Evolutionary conservation across 1,140 invertebrate species (phyloP).

Genomic region (Stratiolaelaps scimitus): DNA sequence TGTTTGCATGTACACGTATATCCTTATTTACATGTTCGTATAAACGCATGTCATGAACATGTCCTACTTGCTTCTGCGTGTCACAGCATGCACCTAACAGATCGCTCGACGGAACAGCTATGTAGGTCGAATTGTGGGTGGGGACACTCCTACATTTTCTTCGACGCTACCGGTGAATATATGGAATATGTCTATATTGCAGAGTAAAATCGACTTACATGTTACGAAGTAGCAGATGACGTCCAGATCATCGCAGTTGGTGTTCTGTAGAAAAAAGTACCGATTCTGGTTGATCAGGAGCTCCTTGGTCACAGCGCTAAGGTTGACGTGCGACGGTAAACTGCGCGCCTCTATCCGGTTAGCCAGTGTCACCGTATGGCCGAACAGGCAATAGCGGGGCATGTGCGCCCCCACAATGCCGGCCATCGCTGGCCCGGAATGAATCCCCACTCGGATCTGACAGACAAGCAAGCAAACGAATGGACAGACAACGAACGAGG

Average conservation of each 20-base stretch:
- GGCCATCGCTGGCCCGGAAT: slow-evolving; percentile 53
- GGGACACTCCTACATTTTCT: too few species aligned
- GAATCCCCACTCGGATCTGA: slow-evolving; percentile 44
- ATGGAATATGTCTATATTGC: too few species aligned
- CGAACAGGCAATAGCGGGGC: slow-evolving; percentile 37
- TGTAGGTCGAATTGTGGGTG: too few species aligned
- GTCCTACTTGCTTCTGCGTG: too few species aligned
- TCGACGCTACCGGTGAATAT: too few species aligned
- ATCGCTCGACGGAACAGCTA: too few species aligned
- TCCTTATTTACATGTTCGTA: too few species aligned
- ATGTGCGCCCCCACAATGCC: slow-evolving; percentile 37
- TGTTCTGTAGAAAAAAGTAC: slow-evolving; percentile 23
- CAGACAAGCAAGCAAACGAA: not conserved
- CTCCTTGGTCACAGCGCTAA: slow-evolving; percentile 15
- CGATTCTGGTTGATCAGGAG: not conserved
- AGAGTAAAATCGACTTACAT: not conserved
- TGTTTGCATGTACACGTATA: too few species aligned
- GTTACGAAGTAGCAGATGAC: slow-evolving; percentile 26
- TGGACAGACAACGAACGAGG: not conserved
- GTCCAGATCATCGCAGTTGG: slow-evolving; percentile 5
- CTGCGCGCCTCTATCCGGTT: slow-evolving; percentile 33
- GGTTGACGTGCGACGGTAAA: slow-evolving; percentile 22
- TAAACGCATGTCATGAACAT: too few species aligned
- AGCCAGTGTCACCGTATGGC: slow-evolving; percentile 32
- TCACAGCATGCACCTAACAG: too few species aligned